phyloP scores from a whole-genome alignment of 1,140 invertebrate species.

The Bemisia tabaci region DNA sequence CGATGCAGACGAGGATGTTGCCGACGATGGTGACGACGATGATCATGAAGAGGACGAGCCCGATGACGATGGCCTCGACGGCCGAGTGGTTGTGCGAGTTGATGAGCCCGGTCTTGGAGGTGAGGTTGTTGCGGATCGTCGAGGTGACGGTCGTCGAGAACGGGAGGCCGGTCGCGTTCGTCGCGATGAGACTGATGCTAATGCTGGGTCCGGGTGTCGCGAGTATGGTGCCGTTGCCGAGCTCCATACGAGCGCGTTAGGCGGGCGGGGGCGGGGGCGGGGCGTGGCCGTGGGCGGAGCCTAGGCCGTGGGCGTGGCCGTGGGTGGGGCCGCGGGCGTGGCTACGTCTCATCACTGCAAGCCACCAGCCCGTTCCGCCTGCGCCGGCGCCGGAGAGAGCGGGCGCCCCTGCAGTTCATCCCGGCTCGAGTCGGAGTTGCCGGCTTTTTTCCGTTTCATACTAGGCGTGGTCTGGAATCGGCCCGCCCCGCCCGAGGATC shows the following conservation, averaged over 20 bases:
- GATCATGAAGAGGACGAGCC: conserved; percentile 53
- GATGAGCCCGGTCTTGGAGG: neutral
- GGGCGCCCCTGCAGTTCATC: neutral
- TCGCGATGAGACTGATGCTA: neutral
- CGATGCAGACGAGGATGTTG: conserved; percentile 78
- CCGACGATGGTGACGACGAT: conserved; percentile 71
- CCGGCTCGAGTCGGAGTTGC: neutral
- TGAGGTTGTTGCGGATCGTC: neutral
- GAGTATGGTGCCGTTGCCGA: neutral
- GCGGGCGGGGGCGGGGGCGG: too few relatives aligned
- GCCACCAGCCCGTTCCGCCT: too few relatives aligned
- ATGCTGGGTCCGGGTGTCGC: neutral
- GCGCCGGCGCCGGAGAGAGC: neutral
- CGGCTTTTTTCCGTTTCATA: neutral
- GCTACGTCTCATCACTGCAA: neutral
- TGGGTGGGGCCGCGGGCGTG: neutral
- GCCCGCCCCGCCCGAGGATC: too few relatives aligned
- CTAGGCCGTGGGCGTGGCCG: neutral
- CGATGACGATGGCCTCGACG: conserved; percentile 48
- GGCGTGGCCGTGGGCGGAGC: neutral
- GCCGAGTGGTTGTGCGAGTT: conserved; percentile 30
- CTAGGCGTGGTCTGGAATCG: too few relatives aligned
- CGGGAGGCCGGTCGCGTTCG: neutral
- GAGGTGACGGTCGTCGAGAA: neutral
- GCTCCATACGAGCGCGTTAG: neutral